Conservation (phyloP, 2,113 vertebrate species). For the Murina feae region DNA sequence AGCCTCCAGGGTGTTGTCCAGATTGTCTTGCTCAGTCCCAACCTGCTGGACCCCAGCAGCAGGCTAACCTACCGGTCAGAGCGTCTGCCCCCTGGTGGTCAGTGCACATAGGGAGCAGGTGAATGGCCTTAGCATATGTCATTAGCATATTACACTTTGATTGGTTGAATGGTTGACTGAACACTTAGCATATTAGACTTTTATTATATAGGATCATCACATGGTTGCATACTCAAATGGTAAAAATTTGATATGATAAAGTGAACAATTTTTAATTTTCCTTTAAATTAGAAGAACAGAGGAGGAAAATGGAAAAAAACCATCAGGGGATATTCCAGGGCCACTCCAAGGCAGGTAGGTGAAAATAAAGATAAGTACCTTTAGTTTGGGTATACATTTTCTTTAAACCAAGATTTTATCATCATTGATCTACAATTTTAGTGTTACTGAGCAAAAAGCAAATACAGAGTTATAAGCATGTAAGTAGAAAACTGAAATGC, state of each 20-base stretch:
- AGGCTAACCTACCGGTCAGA: too few species aligned
- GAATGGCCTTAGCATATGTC: too few species aligned
- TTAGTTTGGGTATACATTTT: neutral
- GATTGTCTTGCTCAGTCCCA: too few species aligned
- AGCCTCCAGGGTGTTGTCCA: too few species aligned
- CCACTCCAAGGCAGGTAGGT: conserved; percentile 94
- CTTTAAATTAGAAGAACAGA: conserved; percentile 81
- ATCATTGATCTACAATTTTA: neutral
- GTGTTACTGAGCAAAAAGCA: neutral
- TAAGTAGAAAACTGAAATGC: neutral
- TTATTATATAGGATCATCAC: neutral
- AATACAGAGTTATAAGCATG: neutral
- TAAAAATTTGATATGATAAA: conserved; percentile 13
- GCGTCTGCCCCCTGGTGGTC: too few species aligned
- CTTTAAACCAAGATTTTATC: neutral
- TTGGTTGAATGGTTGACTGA: too few species aligned
- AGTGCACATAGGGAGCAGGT: too few species aligned
- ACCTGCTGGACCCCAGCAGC: too few species aligned
- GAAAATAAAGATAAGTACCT: neutral
- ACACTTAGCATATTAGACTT: too few species aligned
- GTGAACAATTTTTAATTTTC: conserved; percentile 46
- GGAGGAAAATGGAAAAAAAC: conserved; percentile 81
- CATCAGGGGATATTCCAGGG: conserved; percentile 91
- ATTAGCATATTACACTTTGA: too few species aligned
- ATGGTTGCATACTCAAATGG: neutral